phyloP scores from a whole-genome alignment of 2,113 vertebrate genomes.

The Pangasianodon gigas region DNA sequence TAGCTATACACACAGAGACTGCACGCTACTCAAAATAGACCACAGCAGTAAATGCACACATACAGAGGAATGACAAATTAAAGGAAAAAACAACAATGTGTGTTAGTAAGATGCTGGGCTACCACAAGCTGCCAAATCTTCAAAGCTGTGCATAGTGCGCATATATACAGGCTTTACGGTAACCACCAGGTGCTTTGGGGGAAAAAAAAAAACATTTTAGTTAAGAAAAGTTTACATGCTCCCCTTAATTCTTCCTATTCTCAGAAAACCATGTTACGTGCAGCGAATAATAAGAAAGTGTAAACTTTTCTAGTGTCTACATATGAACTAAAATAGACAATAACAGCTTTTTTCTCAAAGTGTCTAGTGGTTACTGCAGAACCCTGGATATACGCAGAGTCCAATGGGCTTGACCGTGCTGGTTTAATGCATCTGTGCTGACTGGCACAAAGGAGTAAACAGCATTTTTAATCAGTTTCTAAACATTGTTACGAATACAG shows the following conservation, averaged over 20 bases:
- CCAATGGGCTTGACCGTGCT: neutral
- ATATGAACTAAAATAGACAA: neutral
- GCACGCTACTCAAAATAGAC: slow-evolving; percentile 37
- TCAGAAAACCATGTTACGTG: neutral
- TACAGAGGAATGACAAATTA: neutral
- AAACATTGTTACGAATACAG: neutral
- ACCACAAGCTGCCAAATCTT: neutral
- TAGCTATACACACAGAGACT: slow-evolving; percentile 55
- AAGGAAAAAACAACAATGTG: neutral
- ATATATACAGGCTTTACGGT: neutral
- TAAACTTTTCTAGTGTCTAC: neutral
- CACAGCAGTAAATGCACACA: slow-evolving; percentile 42
- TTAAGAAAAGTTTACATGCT: neutral
- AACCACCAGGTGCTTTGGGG: neutral
- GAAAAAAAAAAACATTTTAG: neutral
- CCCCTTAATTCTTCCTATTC: neutral
- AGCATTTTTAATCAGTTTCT: neutral
- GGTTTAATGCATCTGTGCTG: neutral
- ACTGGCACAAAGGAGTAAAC: neutral
- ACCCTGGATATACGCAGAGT: neutral
- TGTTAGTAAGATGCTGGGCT: neutral
- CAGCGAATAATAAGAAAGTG: neutral
- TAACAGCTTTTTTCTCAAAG: neutral
- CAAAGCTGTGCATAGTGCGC: neutral
- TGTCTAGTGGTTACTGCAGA: neutral